Conservation (phyloP, 1,140 invertebrate species). For the Atta texana region DNA sequence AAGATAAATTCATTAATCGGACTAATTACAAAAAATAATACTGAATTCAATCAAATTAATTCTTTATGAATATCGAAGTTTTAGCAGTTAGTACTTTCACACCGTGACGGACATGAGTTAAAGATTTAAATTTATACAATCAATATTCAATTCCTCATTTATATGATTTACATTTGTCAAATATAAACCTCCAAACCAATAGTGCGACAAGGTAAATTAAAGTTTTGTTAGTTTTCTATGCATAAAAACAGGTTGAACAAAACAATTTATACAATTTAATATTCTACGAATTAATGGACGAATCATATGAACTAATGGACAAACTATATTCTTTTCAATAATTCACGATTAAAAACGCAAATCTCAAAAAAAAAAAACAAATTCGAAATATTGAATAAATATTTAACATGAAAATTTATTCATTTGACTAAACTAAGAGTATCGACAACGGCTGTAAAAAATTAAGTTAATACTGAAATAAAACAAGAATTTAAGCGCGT, state of each 20-base stretch:
- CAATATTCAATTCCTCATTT: constrained; percentile 67
- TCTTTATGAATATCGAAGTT: constrained; percentile 27
- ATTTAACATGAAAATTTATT: neutral
- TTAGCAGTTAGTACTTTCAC: neutral
- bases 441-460: neutral
- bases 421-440: neutral
- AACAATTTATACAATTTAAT: neutral
- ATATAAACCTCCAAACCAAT: constrained; percentile 11
- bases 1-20: constrained; percentile 41
- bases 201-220: constrained; percentile 15
- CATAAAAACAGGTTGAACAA: neutral
- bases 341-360: neutral
- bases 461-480: constrained; percentile 5
- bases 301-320: neutral
- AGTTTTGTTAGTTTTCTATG: neutral
- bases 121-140: constrained; percentile 73
- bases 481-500: neutral
- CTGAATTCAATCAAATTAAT: constrained; percentile 28
- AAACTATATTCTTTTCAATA: neutral
- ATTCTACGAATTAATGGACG: neutral
- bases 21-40: constrained; percentile 56
- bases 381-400: neutral
- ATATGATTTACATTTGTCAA: constrained; percentile 31
- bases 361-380: neutral
- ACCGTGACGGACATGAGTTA: constrained; percentile 44